Evolutionary conservation across 1,140 invertebrate species (phyloP), one percentile per base, ranked within the genome.

Genomic region (Bombus impatiens): DNA sequence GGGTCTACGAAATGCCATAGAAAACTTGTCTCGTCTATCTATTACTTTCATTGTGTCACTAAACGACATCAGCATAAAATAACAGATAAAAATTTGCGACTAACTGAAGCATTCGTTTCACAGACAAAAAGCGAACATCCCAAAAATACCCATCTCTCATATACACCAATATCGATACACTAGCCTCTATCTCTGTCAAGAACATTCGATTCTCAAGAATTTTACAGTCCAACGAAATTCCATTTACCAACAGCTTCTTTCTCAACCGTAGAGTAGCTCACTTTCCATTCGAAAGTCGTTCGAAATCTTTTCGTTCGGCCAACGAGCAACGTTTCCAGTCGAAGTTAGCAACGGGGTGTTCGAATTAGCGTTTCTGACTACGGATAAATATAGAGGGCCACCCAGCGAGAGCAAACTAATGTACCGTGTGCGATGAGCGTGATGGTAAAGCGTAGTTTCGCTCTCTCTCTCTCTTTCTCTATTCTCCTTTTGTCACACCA

Each of bases 311-410:
- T 47, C 68, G 68, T 74, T 89, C 78, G 67, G 15, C 3, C 47
- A 22, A 53, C 47, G 76, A 62, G 53, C 28, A 67, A 32, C 37
- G 79, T 6, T 62, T 18, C 37, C 78, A 57, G 81, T 83, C 62
- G 59, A 88, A 85, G 82, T 84, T 90, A 78, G 88, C 83, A 84
- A 90, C 90, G 89, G 83, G 88, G 90, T 91, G 91, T 92, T 94
- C 90, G 93, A 93, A 94, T 94, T 92, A 93, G 92, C 92, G 91
- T 91, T 85, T 93, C 88, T 81, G 87, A 84, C 89, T 87, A 85
- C 83, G 92, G 88, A 92, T 94, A 94, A 93, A 94, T 94, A 94
- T 94, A 94, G 93, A 87, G 91, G 92, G 87, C 93, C 94, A 94
- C 93, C 93, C 93, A 94, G 78, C 87, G 87, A 85, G 87, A 85